Evolutionary conservation across 2,888 invertebrate genomes (phyloP).

Genomic region (Pogonocherus hispidulus): DNA sequence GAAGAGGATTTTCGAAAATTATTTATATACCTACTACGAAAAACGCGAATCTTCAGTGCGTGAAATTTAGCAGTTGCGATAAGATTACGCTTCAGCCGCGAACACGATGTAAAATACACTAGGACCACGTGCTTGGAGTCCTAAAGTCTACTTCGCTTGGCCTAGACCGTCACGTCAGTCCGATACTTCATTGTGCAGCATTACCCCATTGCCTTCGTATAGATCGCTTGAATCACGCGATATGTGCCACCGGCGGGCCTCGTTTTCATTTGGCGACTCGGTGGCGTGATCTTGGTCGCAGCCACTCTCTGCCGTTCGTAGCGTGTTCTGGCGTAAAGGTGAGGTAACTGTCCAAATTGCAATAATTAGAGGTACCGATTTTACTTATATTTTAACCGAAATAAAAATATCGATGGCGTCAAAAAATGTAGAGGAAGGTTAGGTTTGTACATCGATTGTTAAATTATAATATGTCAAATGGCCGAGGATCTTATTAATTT

Average conservation of each 20-base stretch:
- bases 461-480: too few relatives aligned
- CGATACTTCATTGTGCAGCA: conserved; percentile 8
- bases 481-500: too few relatives aligned
- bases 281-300: conserved; percentile 40
- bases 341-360: not conserved
- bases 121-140: conserved; percentile 21
- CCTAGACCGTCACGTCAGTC: conserved; percentile 25
- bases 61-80: conserved; percentile 22
- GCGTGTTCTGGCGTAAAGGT: conserved; percentile 10
- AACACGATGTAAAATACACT: not conserved
- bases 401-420: too few relatives aligned
- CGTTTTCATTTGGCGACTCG: conserved; percentile 38
- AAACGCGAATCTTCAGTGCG: conserved; percentile 7
- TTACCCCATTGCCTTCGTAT: conserved; percentile 12
- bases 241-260: conserved; percentile 31
- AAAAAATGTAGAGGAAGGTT: too few relatives aligned
- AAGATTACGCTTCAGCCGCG: not conserved
- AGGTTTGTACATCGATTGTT: too few relatives aligned
- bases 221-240: conserved; percentile 40
- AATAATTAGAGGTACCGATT: too few relatives aligned
- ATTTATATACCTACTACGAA: conserved; percentile 25
- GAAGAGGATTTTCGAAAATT: conserved; percentile 11
- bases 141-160: conserved; percentile 10
- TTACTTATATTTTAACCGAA: too few relatives aligned
- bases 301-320: conserved; percentile 18